Evolutionary conservation across 2,113 vertebrate species (phyloP).

Genomic region (Platichthys flesus): DNA sequence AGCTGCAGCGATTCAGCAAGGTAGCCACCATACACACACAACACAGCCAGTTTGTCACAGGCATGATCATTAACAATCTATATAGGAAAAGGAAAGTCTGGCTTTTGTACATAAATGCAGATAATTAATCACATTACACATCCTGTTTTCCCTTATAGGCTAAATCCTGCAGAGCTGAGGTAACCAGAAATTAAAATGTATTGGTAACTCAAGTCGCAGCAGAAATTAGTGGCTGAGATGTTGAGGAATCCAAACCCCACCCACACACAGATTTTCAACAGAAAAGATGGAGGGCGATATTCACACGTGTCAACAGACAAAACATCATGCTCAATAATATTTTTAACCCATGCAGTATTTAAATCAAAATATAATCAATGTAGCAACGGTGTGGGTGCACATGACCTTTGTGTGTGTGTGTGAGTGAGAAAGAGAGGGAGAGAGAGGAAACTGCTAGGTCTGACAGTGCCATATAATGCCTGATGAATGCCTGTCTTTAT

Average conservation of each 20-base stretch:
- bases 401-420: not conserved
- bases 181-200: not conserved
- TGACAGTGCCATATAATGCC: slow-evolving; percentile 61
- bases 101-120: no score
- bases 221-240: not conserved
- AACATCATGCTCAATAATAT: not conserved
- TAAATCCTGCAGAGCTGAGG: not conserved
- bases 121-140: not conserved
- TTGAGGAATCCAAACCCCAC: not conserved
- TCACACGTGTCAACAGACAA: not conserved
- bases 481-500: slow-evolving; percentile 79
- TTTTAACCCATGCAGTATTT: no score
- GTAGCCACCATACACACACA: no score
- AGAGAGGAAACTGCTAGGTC: slow-evolving; percentile 8
- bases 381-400: not conserved
- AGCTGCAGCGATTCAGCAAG: no score
- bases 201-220: not conserved
- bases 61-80: no score
- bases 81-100: no score
- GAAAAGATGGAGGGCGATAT: not conserved
- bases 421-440: not conserved
- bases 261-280: not conserved
- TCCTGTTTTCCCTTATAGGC: not conserved
- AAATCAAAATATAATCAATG: not conserved
- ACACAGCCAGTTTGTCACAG: no score